Evolutionary conservation across 2,113 vertebrate species (phyloP).

Genomic region (Bubalus kerabau): DNA sequence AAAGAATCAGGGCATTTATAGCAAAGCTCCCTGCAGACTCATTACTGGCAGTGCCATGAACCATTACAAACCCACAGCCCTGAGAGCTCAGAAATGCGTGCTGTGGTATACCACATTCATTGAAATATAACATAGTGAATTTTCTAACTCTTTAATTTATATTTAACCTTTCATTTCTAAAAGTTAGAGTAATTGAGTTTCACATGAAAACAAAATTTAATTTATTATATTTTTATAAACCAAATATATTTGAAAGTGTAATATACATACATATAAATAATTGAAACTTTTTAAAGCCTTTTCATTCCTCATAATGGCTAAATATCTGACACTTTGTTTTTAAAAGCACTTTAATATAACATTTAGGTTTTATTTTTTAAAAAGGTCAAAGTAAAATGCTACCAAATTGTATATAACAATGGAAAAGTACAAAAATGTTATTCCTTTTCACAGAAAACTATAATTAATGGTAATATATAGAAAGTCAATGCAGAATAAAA

Average conservation of each 20-base stretch:
- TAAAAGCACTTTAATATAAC: background rate
- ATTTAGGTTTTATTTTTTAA: background rate
- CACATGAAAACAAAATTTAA: background rate
- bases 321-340: background rate
- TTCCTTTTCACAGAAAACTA: background rate
- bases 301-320: background rate
- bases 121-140: background rate
- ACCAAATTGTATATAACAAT: background rate
- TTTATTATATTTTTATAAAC: background rate
- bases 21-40: constrained; percentile 67
- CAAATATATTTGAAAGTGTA: background rate
- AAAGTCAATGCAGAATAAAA: background rate
- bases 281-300: background rate
- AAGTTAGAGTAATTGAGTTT: background rate
- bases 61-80: constrained; percentile 59
- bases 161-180: constrained; percentile 30
- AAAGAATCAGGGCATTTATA: constrained; percentile 70
- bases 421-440: background rate
- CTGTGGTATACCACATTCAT: constrained; percentile 39
- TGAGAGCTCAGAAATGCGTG: background rate
- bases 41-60: constrained; percentile 70
- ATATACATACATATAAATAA: background rate
- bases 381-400: background rate
- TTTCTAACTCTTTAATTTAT: constrained; percentile 43
- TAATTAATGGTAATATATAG: background rate